Conservation (phyloP, 1,140 invertebrate genomes). For the Camponotus pennsylvanicus region DNA sequence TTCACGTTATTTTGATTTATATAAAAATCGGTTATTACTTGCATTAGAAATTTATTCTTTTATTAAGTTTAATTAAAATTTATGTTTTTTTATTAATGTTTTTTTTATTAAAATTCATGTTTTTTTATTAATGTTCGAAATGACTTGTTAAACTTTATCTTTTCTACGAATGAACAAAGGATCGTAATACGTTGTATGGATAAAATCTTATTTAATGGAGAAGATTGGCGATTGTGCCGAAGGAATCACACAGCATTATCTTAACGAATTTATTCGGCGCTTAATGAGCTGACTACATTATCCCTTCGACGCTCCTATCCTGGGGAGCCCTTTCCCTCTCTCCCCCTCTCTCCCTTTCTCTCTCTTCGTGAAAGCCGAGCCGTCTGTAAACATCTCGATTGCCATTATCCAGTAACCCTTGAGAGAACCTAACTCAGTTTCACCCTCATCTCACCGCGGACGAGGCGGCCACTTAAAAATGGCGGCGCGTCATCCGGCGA, state of each 20-base stretch:
- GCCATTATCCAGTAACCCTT: constrained; percentile 44
- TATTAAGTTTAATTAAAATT: background rate
- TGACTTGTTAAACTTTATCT: background rate
- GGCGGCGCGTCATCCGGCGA: constrained; percentile 55
- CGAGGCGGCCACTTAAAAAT: constrained; percentile 51
- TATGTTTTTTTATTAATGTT: background rate
- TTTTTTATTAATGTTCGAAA: background rate
- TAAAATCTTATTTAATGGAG: constrained; percentile 30
- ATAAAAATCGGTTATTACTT: background rate
- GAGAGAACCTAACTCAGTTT: constrained; percentile 3
- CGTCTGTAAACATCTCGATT: constrained; percentile 50
- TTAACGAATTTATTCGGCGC: constrained; percentile 40
- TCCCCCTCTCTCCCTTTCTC: background rate
- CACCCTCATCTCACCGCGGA: background rate
- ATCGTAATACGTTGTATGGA: background rate
- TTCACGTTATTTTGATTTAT: background rate
- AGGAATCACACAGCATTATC: constrained; percentile 27
- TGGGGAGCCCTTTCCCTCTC: background rate
- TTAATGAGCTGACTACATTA: constrained; percentile 56
- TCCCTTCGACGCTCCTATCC: constrained; percentile 15
- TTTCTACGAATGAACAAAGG: background rate
- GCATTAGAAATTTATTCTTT: background rate
- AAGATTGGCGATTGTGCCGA: background rate
- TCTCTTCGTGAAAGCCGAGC: background rate
- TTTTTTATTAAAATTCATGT: background rate